Percentiles rank a stretch among this genome's conserved stretches.
These are phyloP conservation scores for Panthera leo DNA, from an alignment of 2,113 vertebrate genomes.

Conservation along the genomic window DNA sequence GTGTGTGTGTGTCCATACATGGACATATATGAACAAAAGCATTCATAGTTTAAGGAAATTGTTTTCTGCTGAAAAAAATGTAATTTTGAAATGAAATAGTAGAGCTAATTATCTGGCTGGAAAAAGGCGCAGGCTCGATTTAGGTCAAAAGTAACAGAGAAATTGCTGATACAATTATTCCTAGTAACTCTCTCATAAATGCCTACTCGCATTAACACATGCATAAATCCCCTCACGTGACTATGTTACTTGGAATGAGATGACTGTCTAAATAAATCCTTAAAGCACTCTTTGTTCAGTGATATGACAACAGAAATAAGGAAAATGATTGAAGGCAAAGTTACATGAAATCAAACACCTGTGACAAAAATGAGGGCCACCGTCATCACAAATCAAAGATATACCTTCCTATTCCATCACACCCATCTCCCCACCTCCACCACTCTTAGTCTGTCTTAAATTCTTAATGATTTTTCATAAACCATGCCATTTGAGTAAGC, in stretches of 20 bases:
- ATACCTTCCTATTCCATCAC: background rate
- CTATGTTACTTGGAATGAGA: background rate
- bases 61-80: slow-evolving; percentile 43
- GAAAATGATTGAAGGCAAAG: background rate
- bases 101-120: slow-evolving; percentile 76
- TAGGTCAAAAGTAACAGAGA: slow-evolving; percentile 82
- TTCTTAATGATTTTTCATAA: background rate
- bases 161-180: slow-evolving; percentile 72
- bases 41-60: background rate
- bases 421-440: too few species aligned
- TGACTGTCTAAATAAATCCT: slow-evolving; percentile 47
- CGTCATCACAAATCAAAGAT: background rate
- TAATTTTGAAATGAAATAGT: slow-evolving; percentile 72
- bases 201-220: slow-evolving; percentile 47
- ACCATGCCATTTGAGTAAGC: background rate
- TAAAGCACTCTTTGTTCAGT: slow-evolving; percentile 23
- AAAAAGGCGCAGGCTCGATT: slow-evolving; percentile 68
- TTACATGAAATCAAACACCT: background rate
- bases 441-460: background rate
- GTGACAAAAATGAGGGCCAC: background rate
- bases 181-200: slow-evolving; percentile 52
- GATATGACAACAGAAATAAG: background rate
- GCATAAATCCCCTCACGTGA: slow-evolving; percentile 50
- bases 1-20: background rate
- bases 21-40: slow-evolving; percentile 3